Evolutionary conservation across 2,797 vertebrate species (phyloP), one percentile per base, ranked within the genome.

Genomic region (Lindbergichthys nudifrons): DNA sequence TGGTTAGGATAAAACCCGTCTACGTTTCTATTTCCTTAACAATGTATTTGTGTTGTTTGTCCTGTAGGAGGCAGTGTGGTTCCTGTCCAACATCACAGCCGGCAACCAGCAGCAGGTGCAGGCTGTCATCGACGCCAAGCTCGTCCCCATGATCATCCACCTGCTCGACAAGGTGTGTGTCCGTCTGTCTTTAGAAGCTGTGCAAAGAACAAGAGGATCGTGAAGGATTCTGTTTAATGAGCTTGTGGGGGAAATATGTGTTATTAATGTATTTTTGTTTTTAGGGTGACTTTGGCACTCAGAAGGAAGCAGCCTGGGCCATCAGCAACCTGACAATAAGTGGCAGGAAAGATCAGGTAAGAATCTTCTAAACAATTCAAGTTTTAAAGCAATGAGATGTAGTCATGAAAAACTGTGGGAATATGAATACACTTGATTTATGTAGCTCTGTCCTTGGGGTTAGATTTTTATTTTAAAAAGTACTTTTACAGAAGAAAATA

Each of bases 321-420:
- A 99, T 99, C 94, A 99, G 98, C 94, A 99, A 99, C 93, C 94
- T 99, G 93, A 99, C 98, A 63, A 99, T 99, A 93, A 99, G 98
- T 39, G 98, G 98, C 63, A 96, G 98, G 65, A 99, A 99, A 96
- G 98, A 99, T 88, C 98, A 99, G 94, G 98, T 99, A 88, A 81
- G 62, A 43, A 12, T 32, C 21, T 16, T 3, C 18, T n/a, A 32
- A 19, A 5, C 18, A 48, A 43, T 48, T 63, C 14, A 45, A 14
- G 10, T 36, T 36, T 36, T 5, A 21, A 21, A 53, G 14, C 12
- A 52, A 59, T 41, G 16, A 59, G 42, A 14, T n/a, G 18, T 11
- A 19, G 36, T 59, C 10, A 41, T 6, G n/a, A 23, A 12, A 48
- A 39, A 13, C 6, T 9, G 4, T 36, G 9, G 3, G 42, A 43